phyloP scores from a whole-genome alignment of 2,113 vertebrate species.

The Meles meles region DNA sequence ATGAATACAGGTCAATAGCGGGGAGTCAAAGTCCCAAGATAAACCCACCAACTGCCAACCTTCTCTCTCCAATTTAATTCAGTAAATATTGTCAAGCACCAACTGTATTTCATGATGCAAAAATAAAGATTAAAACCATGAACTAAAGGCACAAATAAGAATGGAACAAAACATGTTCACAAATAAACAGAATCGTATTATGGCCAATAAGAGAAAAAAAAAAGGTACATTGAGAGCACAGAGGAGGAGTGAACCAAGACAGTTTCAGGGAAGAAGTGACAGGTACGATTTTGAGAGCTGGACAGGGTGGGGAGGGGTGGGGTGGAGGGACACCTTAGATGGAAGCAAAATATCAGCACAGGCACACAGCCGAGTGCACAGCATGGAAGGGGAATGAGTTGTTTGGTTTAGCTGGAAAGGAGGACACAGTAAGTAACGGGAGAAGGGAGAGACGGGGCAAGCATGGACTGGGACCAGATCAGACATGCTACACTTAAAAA shows the following conservation, averaged over 20 bases:
- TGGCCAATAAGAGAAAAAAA: neutral
- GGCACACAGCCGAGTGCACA: neutral
- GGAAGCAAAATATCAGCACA: neutral
- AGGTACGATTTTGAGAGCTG: neutral
- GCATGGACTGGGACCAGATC: neutral
- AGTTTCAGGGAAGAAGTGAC: neutral
- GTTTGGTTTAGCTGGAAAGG: neutral
- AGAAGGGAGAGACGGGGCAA: neutral
- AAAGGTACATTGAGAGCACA: neutral
- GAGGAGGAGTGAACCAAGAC: neutral
- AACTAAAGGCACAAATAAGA: neutral
- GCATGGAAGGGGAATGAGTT: neutral
- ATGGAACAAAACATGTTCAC: neutral
- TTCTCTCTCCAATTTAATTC: constrained; percentile 11
- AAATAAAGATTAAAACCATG: neutral
- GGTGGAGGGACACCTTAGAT: neutral
- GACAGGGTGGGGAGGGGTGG: no score
- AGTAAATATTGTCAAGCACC: neutral
- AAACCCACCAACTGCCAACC: neutral
- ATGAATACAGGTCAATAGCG: neutral
- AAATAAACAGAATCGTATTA: neutral
- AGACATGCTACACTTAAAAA: neutral
- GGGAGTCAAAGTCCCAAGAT: neutral
- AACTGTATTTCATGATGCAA: neutral
- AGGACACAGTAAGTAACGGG: neutral